A percentile compares a stretch with the other conserved stretches of the same genome.
Conservation (phyloP, 2,797 vertebrate species). For the Hyperoplus immaculatus region DNA sequence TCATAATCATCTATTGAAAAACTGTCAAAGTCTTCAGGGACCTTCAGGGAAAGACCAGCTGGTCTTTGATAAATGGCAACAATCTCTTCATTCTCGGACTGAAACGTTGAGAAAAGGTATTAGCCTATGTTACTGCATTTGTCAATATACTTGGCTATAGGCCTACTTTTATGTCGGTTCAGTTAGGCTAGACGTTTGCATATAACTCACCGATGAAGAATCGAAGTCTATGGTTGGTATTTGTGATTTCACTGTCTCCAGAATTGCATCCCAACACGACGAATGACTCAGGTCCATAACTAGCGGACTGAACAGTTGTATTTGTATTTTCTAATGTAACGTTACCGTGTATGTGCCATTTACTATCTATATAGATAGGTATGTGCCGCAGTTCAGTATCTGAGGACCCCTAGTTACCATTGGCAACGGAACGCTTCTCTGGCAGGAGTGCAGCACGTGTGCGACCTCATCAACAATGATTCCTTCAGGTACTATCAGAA, state of each 20-base stretch:
- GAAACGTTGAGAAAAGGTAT: slow-evolving; percentile 23
- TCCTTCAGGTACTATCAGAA: slow-evolving; percentile 45
- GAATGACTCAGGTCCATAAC: slow-evolving; percentile 42
- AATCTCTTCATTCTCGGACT: slow-evolving; percentile 85
- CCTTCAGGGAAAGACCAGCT: slow-evolving; percentile 72
- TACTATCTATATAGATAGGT: too few species aligned
- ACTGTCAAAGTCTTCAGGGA: slow-evolving; percentile 34
- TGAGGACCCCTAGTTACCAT: slow-evolving; percentile 23
- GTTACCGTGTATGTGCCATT: neutral
- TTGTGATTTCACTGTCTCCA: slow-evolving; percentile 80
- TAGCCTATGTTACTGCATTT: neutral
- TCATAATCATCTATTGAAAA: slow-evolving; percentile 28
- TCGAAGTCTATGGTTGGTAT: slow-evolving; percentile 86
- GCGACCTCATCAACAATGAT: slow-evolving; percentile 12
- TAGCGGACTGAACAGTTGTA: neutral
- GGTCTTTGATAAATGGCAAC: slow-evolving; percentile 84
- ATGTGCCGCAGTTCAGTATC: neutral
- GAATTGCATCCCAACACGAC: slow-evolving; percentile 75
- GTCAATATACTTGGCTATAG: neutral
- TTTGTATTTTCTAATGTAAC: neutral
- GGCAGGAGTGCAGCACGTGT: neutral
- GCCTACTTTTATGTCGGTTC: neutral
- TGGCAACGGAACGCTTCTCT: slow-evolving; percentile 42
- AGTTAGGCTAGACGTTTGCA: neutral
- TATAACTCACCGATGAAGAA: slow-evolving; percentile 61